phyloP scores from a whole-genome alignment of 2,113 vertebrate genomes.

The Xiphophorus couchianus region DNA sequence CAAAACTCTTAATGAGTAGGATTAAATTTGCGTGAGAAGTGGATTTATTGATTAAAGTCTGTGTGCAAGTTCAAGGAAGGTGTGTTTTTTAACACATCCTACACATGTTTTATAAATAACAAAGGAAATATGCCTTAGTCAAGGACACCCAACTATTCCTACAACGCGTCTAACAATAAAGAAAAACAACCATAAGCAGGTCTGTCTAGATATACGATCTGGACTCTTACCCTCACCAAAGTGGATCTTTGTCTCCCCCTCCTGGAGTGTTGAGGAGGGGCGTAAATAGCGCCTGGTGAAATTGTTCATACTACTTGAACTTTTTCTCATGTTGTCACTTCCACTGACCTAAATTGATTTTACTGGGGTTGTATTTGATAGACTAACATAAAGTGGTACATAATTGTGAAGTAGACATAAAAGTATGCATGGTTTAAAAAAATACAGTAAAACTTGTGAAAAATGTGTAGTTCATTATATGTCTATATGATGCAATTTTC shows the following conservation, averaged over 20 bases:
- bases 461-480: too few species aligned
- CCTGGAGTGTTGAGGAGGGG: slow-evolving; percentile 36
- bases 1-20: background rate
- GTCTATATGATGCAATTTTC: too few species aligned
- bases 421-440: too few species aligned
- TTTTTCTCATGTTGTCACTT: background rate
- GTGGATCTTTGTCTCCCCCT: slow-evolving; percentile 75
- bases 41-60: background rate
- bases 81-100: background rate
- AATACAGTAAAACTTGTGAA: too few species aligned
- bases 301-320: background rate
- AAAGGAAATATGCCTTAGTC: background rate
- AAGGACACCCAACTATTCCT: background rate
- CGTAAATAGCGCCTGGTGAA: background rate
- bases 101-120: background rate
- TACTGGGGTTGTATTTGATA: background rate
- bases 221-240: background rate
- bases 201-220: background rate
- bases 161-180: background rate
- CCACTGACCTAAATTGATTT: background rate
- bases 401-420: too few species aligned
- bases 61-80: background rate
- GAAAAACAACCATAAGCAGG: background rate
- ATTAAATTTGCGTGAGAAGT: background rate
- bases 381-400: background rate